A percentile compares a stretch with the other conserved stretches of the same genome.
Conservation (phyloP, 2,797 vertebrate genomes). For the Pelodytes ibericus region DNA sequence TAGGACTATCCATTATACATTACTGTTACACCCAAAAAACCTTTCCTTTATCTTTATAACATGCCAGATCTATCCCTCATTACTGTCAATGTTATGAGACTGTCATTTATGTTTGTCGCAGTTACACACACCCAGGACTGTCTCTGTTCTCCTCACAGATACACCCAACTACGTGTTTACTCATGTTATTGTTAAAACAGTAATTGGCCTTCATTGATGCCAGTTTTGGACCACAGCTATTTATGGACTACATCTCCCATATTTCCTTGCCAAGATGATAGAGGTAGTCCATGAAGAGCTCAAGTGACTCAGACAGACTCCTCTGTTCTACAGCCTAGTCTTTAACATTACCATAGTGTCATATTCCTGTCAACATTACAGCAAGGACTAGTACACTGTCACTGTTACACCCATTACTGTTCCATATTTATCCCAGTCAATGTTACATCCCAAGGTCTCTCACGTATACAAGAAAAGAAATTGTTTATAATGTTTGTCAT, state of each 20-base stretch:
- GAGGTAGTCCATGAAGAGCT: too few species aligned
- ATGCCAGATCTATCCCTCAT: not conserved
- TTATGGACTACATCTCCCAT: too few species aligned
- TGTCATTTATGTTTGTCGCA: slow-evolving; percentile 6
- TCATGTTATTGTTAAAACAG: not conserved
- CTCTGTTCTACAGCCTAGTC: not conserved
- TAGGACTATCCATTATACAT: not conserved
- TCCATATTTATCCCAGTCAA: not conserved
- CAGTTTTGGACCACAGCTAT: too few species aligned
- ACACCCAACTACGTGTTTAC: slow-evolving; percentile 5
- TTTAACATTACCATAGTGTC: not conserved
- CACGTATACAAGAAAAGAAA: not conserved
- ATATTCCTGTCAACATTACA: too few species aligned
- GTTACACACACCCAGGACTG: slow-evolving; percentile 41
- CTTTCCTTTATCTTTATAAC: not conserved
- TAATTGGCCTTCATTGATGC: not conserved
- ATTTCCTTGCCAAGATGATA: too few species aligned
- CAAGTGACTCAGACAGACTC: too few species aligned
- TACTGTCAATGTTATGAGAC: not conserved
- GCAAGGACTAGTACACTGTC: not conserved
- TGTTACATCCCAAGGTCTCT: not conserved
- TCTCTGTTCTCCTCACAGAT: not conserved
- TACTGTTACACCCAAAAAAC: not conserved
- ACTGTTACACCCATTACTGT: slow-evolving; percentile 15
- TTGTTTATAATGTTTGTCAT: not conserved